Base-by-base conservation (phyloP, 2,113 vertebrate species). In the Todiramphus chloris region DNA sequence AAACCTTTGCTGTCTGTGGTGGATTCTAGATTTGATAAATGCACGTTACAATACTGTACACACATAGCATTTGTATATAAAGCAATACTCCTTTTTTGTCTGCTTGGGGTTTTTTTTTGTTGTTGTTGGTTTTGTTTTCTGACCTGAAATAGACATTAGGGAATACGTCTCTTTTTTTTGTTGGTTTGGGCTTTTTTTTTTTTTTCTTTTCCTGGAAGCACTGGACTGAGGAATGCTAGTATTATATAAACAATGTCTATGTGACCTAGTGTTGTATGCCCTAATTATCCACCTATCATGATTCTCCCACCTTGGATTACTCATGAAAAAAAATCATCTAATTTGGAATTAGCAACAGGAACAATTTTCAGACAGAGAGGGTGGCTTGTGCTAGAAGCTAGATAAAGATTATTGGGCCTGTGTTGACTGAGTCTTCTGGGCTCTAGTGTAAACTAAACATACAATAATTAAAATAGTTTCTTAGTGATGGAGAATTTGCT, bases 401-500 rank as follows among this genome's bases (percentile, higher is more conserved):
- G 93, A 94, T 89, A 92, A 88, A 91, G 74, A 82, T 90, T 95
- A 76, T 44, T 81, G 0, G 44, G 64, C n/a, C 33, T 91, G 13
- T 90, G 83, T 78, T 93, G 86, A 84, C 81, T 87, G 48, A 72
- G 77, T 33, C 89, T 83, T 87, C 58, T 82, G 62, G n/a, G 50
- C 59, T 91, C 12, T 66, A 76, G 39, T 69, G 17, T 80, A 55
- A 92, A 10, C 13, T 81, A 84, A 87, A 63, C 33, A 83, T 66
- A 37, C 11, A 73, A 77, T 75, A 94, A 96, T 89, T 95, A 91
- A 89, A 92, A 91, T 87, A 93, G 37, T 64, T 93, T 73, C 88
- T 87, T 84, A 79, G 89, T 76, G 91, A 94, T 95, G 86, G 83
- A 94, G 77, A 94, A 95, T 92, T 95, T 94, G 72, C 69, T 87